These are phyloP conservation scores for Ceratotherium simum DNA, from an alignment of 2,113 vertebrate genomes.

Conservation along the genomic window DNA sequence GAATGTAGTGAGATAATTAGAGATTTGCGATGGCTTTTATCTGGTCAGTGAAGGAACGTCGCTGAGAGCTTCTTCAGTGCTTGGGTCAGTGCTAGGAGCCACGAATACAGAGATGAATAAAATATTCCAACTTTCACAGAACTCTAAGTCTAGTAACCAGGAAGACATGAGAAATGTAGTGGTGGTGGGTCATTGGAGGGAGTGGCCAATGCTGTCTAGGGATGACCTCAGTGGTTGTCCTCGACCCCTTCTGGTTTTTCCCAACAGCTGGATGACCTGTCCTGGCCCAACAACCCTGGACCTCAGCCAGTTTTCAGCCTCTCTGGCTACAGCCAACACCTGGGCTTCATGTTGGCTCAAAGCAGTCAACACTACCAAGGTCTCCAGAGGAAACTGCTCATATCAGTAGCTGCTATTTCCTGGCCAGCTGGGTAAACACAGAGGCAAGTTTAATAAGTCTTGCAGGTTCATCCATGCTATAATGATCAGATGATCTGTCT, in stretches of 20 bases:
- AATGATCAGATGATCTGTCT: neutral
- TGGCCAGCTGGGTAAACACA: conserved; percentile 91
- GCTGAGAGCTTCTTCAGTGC: neutral
- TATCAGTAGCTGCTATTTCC: conserved; percentile 90
- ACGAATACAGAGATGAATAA: neutral
- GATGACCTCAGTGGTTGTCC: neutral
- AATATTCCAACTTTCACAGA: neutral
- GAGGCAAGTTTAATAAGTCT: conserved; percentile 87
- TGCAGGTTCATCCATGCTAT: neutral
- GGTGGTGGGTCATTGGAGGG: neutral
- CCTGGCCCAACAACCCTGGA: conserved; percentile 59
- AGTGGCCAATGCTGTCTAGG: fast-evolving
- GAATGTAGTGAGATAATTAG: neutral
- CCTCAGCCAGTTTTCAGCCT: conserved; percentile 78
- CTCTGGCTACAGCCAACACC: conserved; percentile 67
- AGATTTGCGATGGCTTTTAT: neutral
- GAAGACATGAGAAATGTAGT: neutral
- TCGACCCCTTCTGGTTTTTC: neutral
- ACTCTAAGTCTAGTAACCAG: neutral
- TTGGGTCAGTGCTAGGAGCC: neutral
- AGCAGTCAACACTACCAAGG: conserved; percentile 88
- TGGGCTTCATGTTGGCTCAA: conserved; percentile 83
- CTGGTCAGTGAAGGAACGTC: neutral
- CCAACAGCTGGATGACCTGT: neutral
- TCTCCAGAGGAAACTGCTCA: conserved; percentile 90